Conservation (phyloP, 1,140 invertebrate genomes). For the Dolichoris vasculosae region DNA sequence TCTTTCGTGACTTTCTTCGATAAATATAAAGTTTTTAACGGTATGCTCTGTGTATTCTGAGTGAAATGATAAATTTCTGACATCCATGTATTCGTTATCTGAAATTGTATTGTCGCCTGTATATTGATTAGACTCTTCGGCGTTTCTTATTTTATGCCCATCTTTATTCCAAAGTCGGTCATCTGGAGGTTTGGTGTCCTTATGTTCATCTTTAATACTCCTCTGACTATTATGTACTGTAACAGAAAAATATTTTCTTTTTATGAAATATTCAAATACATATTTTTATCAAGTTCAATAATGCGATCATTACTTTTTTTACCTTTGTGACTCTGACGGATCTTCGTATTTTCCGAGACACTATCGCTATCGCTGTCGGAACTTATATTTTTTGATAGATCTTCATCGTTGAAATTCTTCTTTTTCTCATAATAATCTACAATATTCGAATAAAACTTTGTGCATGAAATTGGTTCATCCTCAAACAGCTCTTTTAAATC, state of each 20-base stretch:
- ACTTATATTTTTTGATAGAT: constrained; percentile 21
- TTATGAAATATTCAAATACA: background rate
- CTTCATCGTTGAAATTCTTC: constrained; percentile 37
- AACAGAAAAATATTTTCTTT: background rate
- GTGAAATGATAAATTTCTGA: constrained; percentile 65
- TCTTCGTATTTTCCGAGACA: constrained; percentile 24
- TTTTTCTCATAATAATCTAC: constrained; percentile 49
- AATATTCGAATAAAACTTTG: constrained; percentile 48
- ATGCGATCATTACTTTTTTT: background rate
- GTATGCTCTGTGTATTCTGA: constrained; percentile 62
- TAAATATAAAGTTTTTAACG: constrained; percentile 62
- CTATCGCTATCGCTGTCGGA: constrained; percentile 44
- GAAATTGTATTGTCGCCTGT: constrained; percentile 36
- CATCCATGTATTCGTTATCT: constrained; percentile 57
- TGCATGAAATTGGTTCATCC: constrained; percentile 43
- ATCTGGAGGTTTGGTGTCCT: constrained; percentile 37
- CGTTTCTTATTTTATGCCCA: constrained; percentile 6
- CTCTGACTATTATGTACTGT: constrained; percentile 14
- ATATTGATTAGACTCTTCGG: constrained; percentile 15
- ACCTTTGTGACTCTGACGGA: constrained; percentile 3
- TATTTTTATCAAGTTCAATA: background rate
- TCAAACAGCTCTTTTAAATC: constrained; percentile 44
- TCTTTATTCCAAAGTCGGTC: constrained; percentile 36
- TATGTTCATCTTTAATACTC: constrained; percentile 45
- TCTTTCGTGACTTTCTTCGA: constrained; percentile 67